Evolutionary conservation across 92 coral and sea anemone genomes (phyloP).

Genomic region (Porites evermanni): DNA sequence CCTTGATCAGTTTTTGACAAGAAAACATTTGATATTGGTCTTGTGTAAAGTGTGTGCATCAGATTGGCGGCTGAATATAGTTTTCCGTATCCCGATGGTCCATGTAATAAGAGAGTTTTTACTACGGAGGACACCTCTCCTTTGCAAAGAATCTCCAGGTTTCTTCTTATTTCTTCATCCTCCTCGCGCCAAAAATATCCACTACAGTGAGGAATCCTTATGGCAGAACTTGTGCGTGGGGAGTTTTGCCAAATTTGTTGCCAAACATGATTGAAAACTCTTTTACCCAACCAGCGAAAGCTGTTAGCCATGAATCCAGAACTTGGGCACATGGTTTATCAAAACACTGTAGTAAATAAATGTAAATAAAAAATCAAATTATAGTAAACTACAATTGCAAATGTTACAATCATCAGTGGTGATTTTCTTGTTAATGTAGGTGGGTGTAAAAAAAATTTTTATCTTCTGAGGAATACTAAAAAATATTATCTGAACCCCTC

Average conservation of each 20-base stretch:
- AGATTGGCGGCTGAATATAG: constrained; percentile 11
- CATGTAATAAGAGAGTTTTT: constrained; percentile 19
- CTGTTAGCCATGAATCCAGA: neutral
- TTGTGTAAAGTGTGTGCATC: constrained; percentile 14
- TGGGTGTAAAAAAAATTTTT: too few relatives aligned
- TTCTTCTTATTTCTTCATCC: constrained; percentile 5
- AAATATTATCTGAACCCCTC: too few relatives aligned
- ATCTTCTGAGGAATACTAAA: too few relatives aligned
- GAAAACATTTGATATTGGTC: neutral
- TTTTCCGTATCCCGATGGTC: constrained; percentile 32
- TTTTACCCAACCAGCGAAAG: neutral
- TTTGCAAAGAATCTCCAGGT: neutral
- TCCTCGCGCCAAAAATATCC: constrained; percentile 27
- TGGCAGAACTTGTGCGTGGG: neutral
- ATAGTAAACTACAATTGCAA: too few relatives aligned
- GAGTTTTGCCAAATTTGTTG: neutral
- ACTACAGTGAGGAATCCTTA: constrained; percentile 1
- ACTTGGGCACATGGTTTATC: neutral
- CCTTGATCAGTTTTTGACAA: neutral
- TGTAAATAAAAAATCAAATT: too few relatives aligned
- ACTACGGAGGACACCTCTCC: neutral
- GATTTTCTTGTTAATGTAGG: too few relatives aligned
- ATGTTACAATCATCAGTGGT: too few relatives aligned
- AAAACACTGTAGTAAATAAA: neutral
- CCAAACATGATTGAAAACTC: neutral